Evolutionary conservation across 1,140 invertebrate species (phyloP).

Genomic region (Conopomorpha cramerella): DNA sequence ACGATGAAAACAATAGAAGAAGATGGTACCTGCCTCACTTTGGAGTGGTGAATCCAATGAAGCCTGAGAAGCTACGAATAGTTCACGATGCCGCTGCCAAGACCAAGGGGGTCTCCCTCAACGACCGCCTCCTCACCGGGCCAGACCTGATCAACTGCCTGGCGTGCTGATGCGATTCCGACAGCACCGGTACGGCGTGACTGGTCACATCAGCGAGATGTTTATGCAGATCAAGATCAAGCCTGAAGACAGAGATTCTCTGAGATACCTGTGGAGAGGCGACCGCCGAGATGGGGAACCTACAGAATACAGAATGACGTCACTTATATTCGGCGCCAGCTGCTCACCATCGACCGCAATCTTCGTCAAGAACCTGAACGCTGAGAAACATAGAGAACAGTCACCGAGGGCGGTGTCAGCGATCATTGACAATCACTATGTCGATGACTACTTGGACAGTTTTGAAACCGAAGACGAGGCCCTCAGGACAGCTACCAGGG

Average conservation of each 20-base stretch:
- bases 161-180: slow-evolving; percentile 15
- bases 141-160: slow-evolving; percentile 14
- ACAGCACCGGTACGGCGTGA: slow-evolving; percentile 9
- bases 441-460: slow-evolving; percentile 26
- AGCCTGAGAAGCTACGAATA: slow-evolving; percentile 10
- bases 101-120: slow-evolving; percentile 10
- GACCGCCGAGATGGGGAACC: background rate
- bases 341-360: slow-evolving; percentile 4
- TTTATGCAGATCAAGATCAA: slow-evolving; percentile 9
- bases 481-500: slow-evolving; percentile 9
- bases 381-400: slow-evolving; percentile 3
- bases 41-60: slow-evolving; percentile 8
- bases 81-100: slow-evolving; percentile 19
- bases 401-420: slow-evolving; percentile 10
- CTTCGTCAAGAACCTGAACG: slow-evolving; percentile 9
- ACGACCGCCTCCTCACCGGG: slow-evolving; percentile 13
- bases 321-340: slow-evolving; percentile 21
- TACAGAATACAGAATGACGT: slow-evolving; percentile 9
- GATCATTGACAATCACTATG: slow-evolving; percentile 20
- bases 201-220: slow-evolving; percentile 18
- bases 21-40: slow-evolving; percentile 18
- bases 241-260: slow-evolving; percentile 9
- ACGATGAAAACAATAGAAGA: background rate
- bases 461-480: slow-evolving; percentile 13
- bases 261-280: slow-evolving; percentile 14